Conservation (phyloP, 2,113 vertebrate genomes). For the Oreochromis spilurus region DNA sequence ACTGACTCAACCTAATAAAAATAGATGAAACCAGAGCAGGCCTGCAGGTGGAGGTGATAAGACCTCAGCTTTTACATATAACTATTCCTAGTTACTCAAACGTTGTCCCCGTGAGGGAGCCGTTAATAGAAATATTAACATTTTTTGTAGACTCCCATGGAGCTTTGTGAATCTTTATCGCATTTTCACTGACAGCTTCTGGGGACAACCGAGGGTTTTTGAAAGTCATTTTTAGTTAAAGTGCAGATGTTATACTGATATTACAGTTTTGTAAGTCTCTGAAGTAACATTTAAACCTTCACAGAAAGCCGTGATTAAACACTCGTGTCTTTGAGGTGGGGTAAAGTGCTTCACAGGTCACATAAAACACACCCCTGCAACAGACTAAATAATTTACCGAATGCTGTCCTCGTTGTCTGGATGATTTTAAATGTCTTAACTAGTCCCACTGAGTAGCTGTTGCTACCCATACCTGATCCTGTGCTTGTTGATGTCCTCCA, state of each 20-base stretch:
- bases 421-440: neutral
- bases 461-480: slow-evolving; percentile 79
- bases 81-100: neutral
- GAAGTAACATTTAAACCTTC: neutral
- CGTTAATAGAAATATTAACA: neutral
- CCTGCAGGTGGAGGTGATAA: neutral
- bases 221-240: neutral
- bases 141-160: neutral
- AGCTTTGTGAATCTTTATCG: neutral
- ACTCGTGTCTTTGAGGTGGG: neutral
- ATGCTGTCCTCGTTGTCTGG: neutral
- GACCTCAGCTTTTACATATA: neutral
- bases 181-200: neutral
- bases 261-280: slow-evolving; percentile 2
- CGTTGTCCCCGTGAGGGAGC: neutral
- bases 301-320: neutral
- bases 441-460: neutral
- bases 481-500: slow-evolving; percentile 86
- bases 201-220: neutral
- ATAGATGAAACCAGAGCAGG: neutral
- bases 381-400: neutral
- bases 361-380: neutral
- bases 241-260: neutral
- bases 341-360: neutral
- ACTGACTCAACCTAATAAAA: neutral